Evolutionary conservation across 2,797 vertebrate genomes (phyloP), one percentile per base, ranked within the genome.

Genomic region (Hapalemur alaotrensis): DNA sequence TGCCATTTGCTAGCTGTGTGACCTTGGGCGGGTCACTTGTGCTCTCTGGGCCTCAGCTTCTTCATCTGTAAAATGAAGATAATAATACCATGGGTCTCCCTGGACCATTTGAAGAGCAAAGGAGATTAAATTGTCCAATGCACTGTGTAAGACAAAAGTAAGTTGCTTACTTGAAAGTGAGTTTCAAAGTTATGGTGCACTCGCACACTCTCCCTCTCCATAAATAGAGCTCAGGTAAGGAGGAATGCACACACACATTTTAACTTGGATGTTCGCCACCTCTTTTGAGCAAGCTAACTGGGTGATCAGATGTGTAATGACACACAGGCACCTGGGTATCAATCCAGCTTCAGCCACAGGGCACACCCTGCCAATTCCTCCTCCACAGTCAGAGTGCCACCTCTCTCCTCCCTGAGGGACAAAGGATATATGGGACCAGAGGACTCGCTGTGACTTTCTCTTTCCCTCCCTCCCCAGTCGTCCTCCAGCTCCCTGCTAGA

Each of bases 1-100:
- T 46, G 72, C 25, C 1, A 8, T 69, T 35, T 50, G 30, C 73
- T 63, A 83, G 18, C 72, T 48, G 15, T 30, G 28, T 90, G 80
- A 81, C 86, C 65, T 65, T 23, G 13, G 25, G 38, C 4, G 61
- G 63, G 48, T 73, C 41, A 32, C 2, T 79, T 13, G 57, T 38
- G 41, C 41, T 91, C 46, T 80, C 11, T 43, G 28, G 57, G 28
- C 20, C n/a, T 94, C 90, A 88, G 30, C 52, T 90, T 95, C 22
- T 38, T 93, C 52, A 52, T 70, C 30, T 95, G 30, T 95, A 81
- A 97, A 85, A 80, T 76, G 67, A 67, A 18, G 17, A n/a, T 67
- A 43, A 76, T 52, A 20, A 59, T 41, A 61, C 61, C 25, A 35
- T 46, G 0, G 2, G 50, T 35, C 48, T 94, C 4, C 12, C 30